Evolutionary conservation across 2,113 vertebrate genomes (phyloP), one percentile per base, ranked within the genome.

Genomic region (Equus quagga): DNA sequence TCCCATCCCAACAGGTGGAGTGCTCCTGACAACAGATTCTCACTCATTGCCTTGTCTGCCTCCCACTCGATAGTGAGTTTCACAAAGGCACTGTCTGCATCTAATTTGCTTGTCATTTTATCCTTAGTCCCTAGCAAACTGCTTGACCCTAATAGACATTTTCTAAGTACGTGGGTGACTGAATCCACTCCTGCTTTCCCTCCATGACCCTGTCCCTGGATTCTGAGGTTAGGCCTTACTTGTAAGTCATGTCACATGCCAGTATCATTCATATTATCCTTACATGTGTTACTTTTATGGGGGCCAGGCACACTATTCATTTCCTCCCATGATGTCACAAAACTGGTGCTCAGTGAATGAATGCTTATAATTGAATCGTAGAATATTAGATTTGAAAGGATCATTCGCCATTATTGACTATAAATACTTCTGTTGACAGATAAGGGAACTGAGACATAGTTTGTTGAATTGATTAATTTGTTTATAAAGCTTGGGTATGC

Each of bases 81-180:
- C 5, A 5, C 14, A 15, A 75, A 18, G 28, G 1, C 26, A 41
- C 21, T 3, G 15, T 44, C 33, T 41, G 0, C 2, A 24, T 13
- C 44, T 21, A 10, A 12, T 92, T 69, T 56, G 12, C 41, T 72
- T 88, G 11, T 33, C 13, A 21, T 62, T 86, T 78, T 69, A 56
- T 9, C 24, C 19, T 36, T 17, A 79, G 33, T 64, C 5, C 13
- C 41, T 33, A 60, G 9, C 26, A 41, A 78, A 69, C 13, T 13
- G 33, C n/a, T 75, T 36, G 56, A 78, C 28, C 31, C 18, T 23
- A 41, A 72, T 1, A 51, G 33, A 36, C 5, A 13, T 28, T 72
- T 81, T 5, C 82, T 54, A 17, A 85, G 26, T 5, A 60, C 33
- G 15, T 18, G 18, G 60, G 31, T n/a, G 19, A 17, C 19, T 69